These are phyloP conservation scores for Himalopsyche tibetana DNA, from an alignment of 2,888 invertebrate species.

Conservation along the genomic window DNA sequence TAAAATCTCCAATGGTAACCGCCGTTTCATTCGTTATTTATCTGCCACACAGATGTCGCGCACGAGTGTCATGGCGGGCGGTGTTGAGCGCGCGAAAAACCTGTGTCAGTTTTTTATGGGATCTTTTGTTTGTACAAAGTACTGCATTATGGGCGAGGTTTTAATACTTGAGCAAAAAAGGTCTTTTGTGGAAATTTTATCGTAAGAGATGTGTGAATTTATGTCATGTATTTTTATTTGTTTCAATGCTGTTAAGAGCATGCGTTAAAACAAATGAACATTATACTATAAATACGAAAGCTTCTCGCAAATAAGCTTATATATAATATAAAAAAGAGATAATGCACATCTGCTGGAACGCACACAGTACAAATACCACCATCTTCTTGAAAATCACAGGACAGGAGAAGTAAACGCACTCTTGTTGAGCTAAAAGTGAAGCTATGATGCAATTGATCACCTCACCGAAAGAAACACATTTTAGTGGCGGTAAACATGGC, in stretches of 20 bases:
- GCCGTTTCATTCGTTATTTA: conserved; percentile 30
- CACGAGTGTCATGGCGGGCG: conserved; percentile 14
- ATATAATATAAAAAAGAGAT: no score
- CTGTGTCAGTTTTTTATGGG: conserved; percentile 18
- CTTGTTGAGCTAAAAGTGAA: no score
- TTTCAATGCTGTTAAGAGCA: neutral
- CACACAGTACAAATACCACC: no score
- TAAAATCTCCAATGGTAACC: conserved; percentile 29
- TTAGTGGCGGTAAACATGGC: no score
- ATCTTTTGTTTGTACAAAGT: conserved; percentile 8
- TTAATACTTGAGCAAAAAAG: conserved; percentile 30
- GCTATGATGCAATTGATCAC: no score
- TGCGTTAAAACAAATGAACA: neutral
- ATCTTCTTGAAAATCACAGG: no score
- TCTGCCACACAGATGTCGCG: conserved; percentile 29
- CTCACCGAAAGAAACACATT: no score
- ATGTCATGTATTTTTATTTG: neutral
- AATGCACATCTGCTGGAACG: no score
- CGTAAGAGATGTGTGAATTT: conserved; percentile 3
- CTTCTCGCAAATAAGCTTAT: no score
- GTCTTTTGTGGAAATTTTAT: conserved; percentile 30
- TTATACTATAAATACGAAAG: no score
- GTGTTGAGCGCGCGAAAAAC: conserved; percentile 8
- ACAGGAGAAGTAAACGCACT: no score
- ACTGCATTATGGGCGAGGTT: conserved; percentile 23